These are phyloP conservation scores for Drosophila trapezifrons DNA, from an alignment of 1,140 invertebrate species.

Conservation along the genomic window DNA sequence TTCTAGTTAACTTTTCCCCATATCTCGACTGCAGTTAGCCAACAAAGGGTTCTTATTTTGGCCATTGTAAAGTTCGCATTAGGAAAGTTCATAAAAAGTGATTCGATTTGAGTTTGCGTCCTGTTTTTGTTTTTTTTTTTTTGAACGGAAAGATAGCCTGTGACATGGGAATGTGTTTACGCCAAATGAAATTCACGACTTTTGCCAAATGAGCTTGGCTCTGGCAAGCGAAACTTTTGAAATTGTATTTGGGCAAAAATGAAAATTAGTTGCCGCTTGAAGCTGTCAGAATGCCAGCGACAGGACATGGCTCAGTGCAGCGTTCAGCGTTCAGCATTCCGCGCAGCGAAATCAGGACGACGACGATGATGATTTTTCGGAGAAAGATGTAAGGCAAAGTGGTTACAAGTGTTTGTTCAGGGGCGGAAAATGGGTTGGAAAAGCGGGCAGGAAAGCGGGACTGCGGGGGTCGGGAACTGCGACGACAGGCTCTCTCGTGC, in stretches of 20 bases:
- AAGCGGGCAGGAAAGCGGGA: not conserved
- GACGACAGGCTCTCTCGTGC: constrained; percentile 44
- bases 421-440: not conserved
- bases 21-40: not conserved
- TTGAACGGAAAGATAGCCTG: not conserved
- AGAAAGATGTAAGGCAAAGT: constrained; percentile 64
- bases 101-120: constrained; percentile 55
- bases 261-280: constrained; percentile 69
- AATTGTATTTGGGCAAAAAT: constrained; percentile 54
- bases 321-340: constrained; percentile 29
- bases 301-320: constrained; percentile 47
- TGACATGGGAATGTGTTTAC: constrained; percentile 62
- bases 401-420: constrained; percentile 72
- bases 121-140: not conserved
- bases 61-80: constrained; percentile 37
- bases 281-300: constrained; percentile 68
- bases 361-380: constrained; percentile 35
- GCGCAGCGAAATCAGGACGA: constrained; percentile 41
- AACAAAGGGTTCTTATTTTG: constrained; percentile 2
- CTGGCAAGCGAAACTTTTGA: constrained; percentile 49
- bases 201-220: constrained; percentile 64
- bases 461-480: constrained; percentile 4
- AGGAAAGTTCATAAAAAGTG: constrained; percentile 72
- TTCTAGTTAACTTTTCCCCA: not conserved
- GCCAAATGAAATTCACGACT: constrained; percentile 68